phyloP scores from a whole-genome alignment of 2,888 invertebrate genomes.

The Diaperis boleti region DNA sequence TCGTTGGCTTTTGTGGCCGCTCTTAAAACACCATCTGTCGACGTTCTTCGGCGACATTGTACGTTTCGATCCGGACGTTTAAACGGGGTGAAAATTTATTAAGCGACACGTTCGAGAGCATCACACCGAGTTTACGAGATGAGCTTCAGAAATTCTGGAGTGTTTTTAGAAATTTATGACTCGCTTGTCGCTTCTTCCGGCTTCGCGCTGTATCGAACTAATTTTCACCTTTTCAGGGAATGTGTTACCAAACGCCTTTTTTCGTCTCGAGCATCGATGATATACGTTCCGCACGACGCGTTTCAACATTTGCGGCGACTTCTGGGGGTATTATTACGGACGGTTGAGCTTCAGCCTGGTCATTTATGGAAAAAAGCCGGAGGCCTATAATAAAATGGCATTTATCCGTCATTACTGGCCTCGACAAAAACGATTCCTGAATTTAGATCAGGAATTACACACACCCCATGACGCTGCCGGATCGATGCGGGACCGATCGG shows the following conservation, averaged over 20 bases:
- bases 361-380: slow-evolving; percentile 44
- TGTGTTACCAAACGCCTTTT: too few relatives aligned
- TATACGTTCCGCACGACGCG: too few relatives aligned
- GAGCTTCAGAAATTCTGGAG: too few relatives aligned
- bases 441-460: slow-evolving; percentile 48
- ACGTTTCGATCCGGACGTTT: slow-evolving; percentile 22
- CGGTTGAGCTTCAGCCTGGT: slow-evolving; percentile 36
- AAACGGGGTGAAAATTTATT: slow-evolving; percentile 32
- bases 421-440: slow-evolving; percentile 45
- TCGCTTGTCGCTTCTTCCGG: too few relatives aligned
- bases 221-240: too few relatives aligned
- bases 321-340: slow-evolving; percentile 23
- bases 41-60: slow-evolving; percentile 21
- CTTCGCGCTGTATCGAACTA: too few relatives aligned
- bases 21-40: slow-evolving; percentile 41
- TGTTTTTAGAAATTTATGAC: too few relatives aligned
- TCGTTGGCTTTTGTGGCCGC: slow-evolving; percentile 39
- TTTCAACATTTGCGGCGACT: background rate
- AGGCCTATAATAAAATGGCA: slow-evolving; percentile 48
- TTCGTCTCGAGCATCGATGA: too few relatives aligned
- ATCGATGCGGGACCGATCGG: background rate
- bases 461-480: slow-evolving; percentile 15
- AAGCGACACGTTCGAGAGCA: slow-evolving; percentile 18
- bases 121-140: too few relatives aligned
- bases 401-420: slow-evolving; percentile 50